These are phyloP conservation scores for Patella pellucida DNA, from an alignment of 2,888 invertebrate genomes.

Conservation along the genomic window DNA sequence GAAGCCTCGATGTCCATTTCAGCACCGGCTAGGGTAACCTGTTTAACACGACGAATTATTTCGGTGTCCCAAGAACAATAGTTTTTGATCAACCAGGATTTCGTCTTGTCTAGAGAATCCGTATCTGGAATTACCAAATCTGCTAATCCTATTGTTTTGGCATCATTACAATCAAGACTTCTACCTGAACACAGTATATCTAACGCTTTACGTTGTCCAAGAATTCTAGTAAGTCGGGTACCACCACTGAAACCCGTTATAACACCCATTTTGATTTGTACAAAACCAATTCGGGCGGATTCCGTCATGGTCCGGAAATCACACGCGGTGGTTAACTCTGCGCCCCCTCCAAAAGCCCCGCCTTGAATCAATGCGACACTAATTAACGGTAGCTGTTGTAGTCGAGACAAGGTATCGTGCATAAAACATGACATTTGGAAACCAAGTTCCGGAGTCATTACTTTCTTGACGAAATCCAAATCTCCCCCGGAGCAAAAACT, in stretches of 20 bases:
- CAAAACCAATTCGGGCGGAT: conserved; percentile 71
- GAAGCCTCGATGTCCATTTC: conserved; percentile 49
- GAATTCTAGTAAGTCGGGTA: conserved; percentile 68
- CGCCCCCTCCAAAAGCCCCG: conserved; percentile 75
- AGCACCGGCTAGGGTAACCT: conserved; percentile 50
- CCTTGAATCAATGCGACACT: conserved; percentile 72
- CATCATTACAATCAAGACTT: conserved; percentile 66
- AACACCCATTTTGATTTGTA: conserved; percentile 73
- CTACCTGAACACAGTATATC: conserved; percentile 67
- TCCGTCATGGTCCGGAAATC: conserved; percentile 73
- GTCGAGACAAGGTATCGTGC: conserved; percentile 70
- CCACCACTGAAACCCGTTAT: conserved; percentile 74
- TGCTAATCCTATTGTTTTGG: conserved; percentile 70
- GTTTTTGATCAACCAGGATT: conserved; percentile 63
- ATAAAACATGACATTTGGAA: conserved; percentile 72
- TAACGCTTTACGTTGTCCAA: conserved; percentile 72
- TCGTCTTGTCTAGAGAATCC: conserved; percentile 53
- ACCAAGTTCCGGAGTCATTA: conserved; percentile 65
- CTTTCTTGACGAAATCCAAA: conserved; percentile 69
- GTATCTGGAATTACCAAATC: conserved; percentile 64
- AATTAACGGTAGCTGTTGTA: conserved; percentile 72
- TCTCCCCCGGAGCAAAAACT: conserved; percentile 76
- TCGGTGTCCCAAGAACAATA: conserved; percentile 48
- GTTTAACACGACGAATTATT: conserved; percentile 64
- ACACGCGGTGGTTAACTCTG: conserved; percentile 73